Conservation (phyloP, 2,113 vertebrate species). For the Hemicordylus capensis region DNA sequence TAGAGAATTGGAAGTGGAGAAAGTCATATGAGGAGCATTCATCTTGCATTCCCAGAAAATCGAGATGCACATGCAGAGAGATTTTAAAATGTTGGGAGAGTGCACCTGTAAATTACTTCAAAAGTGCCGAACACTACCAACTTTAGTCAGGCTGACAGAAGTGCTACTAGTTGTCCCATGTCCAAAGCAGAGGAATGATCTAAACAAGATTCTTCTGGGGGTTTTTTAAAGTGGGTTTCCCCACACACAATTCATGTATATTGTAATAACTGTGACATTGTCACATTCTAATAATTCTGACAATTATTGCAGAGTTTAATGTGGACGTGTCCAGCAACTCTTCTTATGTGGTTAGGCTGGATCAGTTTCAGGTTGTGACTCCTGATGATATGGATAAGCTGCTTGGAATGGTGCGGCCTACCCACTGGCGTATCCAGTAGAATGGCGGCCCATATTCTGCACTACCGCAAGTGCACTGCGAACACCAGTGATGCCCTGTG, state of each 20-base stretch:
- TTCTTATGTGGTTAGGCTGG: too few species aligned
- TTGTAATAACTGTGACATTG: neutral
- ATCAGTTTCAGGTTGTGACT: too few species aligned
- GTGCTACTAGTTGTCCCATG: neutral
- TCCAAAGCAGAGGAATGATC: neutral
- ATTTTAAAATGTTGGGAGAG: neutral
- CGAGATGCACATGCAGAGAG: neutral
- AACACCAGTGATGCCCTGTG: too few species aligned
- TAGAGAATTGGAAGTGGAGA: fast-evolving
- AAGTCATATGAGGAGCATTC: neutral
- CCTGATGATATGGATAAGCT: too few species aligned
- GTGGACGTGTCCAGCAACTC: too few species aligned
- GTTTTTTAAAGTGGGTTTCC: neutral
- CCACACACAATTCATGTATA: neutral
- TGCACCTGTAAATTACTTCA: neutral
- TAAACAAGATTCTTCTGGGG: neutral
- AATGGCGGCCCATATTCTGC: too few species aligned
- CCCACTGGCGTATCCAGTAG: too few species aligned
- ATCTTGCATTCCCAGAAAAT: constrained; percentile 1
- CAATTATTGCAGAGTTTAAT: too few species aligned
- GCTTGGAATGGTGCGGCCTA: too few species aligned
- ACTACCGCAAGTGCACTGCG: too few species aligned
- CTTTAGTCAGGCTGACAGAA: neutral
- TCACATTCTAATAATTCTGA: neutral
- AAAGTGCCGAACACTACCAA: neutral